These are phyloP conservation scores for Pantherophis vulpinus DNA, from an alignment of 2,797 vertebrate genomes.

Conservation along the genomic window DNA sequence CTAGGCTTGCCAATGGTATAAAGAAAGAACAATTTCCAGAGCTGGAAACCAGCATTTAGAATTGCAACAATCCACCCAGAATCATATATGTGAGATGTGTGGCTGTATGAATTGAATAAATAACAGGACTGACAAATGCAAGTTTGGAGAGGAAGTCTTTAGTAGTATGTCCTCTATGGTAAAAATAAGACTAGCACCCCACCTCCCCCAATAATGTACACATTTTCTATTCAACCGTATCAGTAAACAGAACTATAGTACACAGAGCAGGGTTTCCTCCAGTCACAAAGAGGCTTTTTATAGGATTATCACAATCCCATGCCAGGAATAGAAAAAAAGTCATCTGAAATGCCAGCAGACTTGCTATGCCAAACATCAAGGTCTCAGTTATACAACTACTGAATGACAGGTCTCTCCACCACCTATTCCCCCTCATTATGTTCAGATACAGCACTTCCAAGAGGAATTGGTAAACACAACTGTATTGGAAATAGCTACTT, in stretches of 20 bases:
- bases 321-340: constrained; percentile 11
- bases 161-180: not conserved
- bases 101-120: not conserved
- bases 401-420: not conserved
- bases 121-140: not conserved
- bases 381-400: not conserved
- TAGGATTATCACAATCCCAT: constrained; percentile 26
- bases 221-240: not conserved
- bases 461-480: not conserved
- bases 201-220: not conserved
- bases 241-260: not conserved
- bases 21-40: not conserved
- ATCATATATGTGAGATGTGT: not conserved
- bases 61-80: not conserved
- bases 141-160: not conserved
- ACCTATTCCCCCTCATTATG: not conserved
- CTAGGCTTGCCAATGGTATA: not conserved
- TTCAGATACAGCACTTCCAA: not conserved
- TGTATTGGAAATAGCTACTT: not conserved
- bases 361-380: not conserved
- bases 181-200: not conserved
- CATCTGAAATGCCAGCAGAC: not conserved
- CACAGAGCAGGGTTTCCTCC: not conserved
- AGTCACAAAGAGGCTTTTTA: constrained; percentile 6
- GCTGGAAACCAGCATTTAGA: not conserved